phyloP scores from a whole-genome alignment of 2,888 invertebrate species.

The Microctonus hyperodae region DNA sequence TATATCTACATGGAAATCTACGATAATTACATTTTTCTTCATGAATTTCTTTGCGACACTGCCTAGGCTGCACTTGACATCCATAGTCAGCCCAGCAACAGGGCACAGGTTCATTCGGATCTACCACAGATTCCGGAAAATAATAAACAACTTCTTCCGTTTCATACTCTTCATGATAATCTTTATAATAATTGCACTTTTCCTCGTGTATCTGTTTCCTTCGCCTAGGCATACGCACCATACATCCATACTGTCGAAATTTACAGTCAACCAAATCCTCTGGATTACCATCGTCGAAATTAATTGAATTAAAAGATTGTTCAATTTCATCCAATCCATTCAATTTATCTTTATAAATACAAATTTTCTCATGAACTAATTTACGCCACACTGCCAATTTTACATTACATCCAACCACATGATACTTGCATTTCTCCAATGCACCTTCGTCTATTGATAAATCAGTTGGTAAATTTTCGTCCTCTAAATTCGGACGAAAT shows the following conservation, averaged over 20 bases:
- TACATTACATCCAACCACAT: constrained; percentile 49
- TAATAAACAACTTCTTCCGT: constrained; percentile 22
- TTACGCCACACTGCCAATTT: constrained; percentile 48
- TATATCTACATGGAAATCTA: constrained; percentile 47
- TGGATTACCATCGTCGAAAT: constrained; percentile 41
- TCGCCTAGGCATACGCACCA: constrained; percentile 51
- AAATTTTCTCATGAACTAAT: constrained; percentile 49
- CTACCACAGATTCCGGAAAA: constrained; percentile 27
- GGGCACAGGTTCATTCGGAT: constrained; percentile 41
- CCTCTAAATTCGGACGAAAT: constrained; percentile 52
- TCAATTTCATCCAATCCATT: constrained; percentile 43
- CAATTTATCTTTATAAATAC: constrained; percentile 46
- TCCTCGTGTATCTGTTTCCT: constrained; percentile 44
- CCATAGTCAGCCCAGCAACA: constrained; percentile 52
- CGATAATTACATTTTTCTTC: constrained; percentile 54
- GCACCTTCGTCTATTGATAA: constrained; percentile 39
- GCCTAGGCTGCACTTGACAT: constrained; percentile 48
- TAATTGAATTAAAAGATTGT: constrained; percentile 36
- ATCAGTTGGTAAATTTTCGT: constrained; percentile 49
- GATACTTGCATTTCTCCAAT: constrained; percentile 46
- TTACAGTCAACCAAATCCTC: constrained; percentile 49
- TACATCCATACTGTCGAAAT: constrained; percentile 49
- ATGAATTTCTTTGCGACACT: constrained; percentile 42
- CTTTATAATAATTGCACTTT: constrained; percentile 32
- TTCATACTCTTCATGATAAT: constrained; percentile 27